These are phyloP conservation scores for Drosophila parvula DNA, from an alignment of 1,140 invertebrate genomes.

Conservation along the genomic window DNA sequence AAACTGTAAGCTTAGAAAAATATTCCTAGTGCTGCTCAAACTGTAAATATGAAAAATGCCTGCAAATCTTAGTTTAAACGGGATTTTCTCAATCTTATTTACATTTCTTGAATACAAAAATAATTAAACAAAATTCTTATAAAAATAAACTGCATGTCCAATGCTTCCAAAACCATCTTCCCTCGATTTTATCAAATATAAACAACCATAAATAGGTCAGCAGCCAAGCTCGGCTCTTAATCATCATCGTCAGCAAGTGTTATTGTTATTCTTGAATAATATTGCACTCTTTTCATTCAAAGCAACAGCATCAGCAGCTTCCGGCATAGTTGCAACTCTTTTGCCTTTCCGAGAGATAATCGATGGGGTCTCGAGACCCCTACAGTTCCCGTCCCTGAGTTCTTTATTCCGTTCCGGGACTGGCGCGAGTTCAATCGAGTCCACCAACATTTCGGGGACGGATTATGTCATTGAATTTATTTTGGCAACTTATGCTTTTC, in stretches of 20 bases:
- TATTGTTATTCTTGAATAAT: slow-evolving; percentile 45
- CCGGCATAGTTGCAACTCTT: slow-evolving; percentile 56
- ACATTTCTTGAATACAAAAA: too few species aligned
- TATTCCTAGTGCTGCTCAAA: slow-evolving; percentile 2
- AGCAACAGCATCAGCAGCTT: too few species aligned
- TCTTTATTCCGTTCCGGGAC: slow-evolving; percentile 12
- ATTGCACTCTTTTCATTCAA: slow-evolving; percentile 38
- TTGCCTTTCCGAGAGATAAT: slow-evolving; percentile 44
- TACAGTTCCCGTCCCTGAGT: slow-evolving; percentile 1
- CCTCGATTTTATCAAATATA: slow-evolving; percentile 17
- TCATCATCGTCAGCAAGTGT: slow-evolving; percentile 38
- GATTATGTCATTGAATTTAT: slow-evolving; percentile 33
- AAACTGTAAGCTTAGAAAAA: slow-evolving; percentile 3
- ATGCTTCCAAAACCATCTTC: slow-evolving; percentile 22
- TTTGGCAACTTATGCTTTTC: slow-evolving; percentile 48
- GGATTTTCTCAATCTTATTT: background rate
- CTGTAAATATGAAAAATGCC: background rate
- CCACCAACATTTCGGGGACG: slow-evolving; percentile 1
- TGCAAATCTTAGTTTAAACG: background rate
- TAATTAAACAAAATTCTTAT: background rate
- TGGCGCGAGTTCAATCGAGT: slow-evolving; percentile 20
- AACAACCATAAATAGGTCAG: slow-evolving; percentile 62
- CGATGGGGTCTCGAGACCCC: slow-evolving; percentile 7
- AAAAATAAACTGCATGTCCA: background rate
- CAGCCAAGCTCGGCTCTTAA: slow-evolving; percentile 58